Conservation (phyloP, 2,888 invertebrate species). For the Stramonita haemastoma region DNA sequence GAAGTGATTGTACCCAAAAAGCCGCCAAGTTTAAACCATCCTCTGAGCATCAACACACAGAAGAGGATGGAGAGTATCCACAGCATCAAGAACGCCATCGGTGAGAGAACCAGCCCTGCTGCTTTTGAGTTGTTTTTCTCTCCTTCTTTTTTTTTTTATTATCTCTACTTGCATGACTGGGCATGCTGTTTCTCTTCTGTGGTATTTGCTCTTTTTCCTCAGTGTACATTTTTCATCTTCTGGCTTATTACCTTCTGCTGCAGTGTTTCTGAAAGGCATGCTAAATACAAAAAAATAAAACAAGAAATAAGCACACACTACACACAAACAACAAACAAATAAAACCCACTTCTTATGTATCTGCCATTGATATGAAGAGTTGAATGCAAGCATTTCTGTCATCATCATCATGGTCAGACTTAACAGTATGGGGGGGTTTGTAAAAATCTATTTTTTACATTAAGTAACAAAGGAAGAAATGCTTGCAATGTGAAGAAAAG, state of each 20-base stretch:
- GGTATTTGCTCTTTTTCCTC: not conserved
- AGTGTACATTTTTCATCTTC: too few species aligned
- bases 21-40: slow-evolving; percentile 72
- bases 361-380: too few species aligned
- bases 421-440: not conserved
- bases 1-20: slow-evolving; percentile 61
- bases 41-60: slow-evolving; percentile 65
- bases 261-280: too few species aligned
- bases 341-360: too few species aligned
- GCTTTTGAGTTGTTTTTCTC: not conserved
- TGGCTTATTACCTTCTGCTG: too few species aligned
- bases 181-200: not conserved
- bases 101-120: slow-evolving; percentile 58
- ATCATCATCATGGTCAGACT: not conserved
- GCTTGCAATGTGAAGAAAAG: not conserved
- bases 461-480: too few species aligned
- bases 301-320: too few species aligned
- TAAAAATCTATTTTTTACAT: not conserved
- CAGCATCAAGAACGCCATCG: slow-evolving; percentile 76
- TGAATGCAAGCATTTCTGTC: too few species aligned
- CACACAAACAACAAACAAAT: too few species aligned
- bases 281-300: too few species aligned
- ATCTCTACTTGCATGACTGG: too few species aligned
- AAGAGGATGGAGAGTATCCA: slow-evolving; percentile 72
- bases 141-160: not conserved